Evolutionary conservation across 2,797 vertebrate genomes (phyloP), one percentile per base, ranked within the genome.

Genomic region (Enteromius afrohamiltoni): DNA sequence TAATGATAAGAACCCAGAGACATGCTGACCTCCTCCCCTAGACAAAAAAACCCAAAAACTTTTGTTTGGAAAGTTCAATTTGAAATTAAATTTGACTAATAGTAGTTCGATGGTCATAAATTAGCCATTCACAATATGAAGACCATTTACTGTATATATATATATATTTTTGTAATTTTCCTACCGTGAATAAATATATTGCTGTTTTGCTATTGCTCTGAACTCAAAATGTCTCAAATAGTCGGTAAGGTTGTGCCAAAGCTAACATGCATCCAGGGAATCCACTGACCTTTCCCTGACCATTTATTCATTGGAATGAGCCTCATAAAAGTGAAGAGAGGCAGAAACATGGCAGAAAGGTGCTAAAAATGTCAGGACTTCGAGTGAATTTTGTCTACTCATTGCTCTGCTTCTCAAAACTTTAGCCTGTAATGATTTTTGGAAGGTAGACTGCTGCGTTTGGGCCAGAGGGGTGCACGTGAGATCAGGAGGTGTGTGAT

Each of bases 401-500:
- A 3, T 58, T 65, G 26, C 45, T 79, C 40, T 49, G 60, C 55
- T 86, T 80, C 76, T 70, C 75, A 82, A 88, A 89, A 85, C 82
- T 70, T 79, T 80, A 78, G 77, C 78, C 79, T 60, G n/a, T 85
- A 80, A 88, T 86, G 80, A 87, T 87, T 89, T 85, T 75, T 85
- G 6, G 34, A 17, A 79, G 85, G 58, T 69, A 83, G 53, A 70
- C 76, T 9, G 76, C 73, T 87, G 83, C 80, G 77, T 74, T 45
- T 53, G 78, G 77, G 78, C 85, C 65, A 82, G 76, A 58, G 29
- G 40, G 53, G 82, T 71, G 49, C 76, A 55, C 77, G 29, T 81
- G 80, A 86, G 83, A 89, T 87, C 88, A 87, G 77, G 60, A 84
- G 40, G 34, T 75, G 42, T 64, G 71, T 81, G 74, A 86, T 91